phyloP scores from a whole-genome alignment of 2,888 invertebrate genomes.

The Diploptera punctata region DNA sequence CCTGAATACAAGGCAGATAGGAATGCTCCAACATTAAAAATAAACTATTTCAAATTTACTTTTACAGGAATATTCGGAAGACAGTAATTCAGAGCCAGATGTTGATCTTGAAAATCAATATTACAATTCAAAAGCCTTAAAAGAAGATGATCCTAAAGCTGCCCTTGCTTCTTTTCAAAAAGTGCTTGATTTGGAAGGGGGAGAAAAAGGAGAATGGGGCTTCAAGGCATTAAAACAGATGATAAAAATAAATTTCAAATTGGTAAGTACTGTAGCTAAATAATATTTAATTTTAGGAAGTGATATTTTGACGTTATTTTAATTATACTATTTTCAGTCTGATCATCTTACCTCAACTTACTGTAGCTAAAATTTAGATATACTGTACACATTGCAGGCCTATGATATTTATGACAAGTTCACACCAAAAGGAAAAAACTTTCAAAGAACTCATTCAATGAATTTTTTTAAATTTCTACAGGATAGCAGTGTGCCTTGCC shows the following conservation, averaged over 20 bases:
- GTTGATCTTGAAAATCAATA: constrained; percentile 99
- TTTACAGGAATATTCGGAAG: constrained; percentile 95
- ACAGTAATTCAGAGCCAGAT: constrained; percentile 98
- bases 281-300: too few relatives aligned
- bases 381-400: too few relatives aligned
- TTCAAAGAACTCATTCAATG: too few relatives aligned
- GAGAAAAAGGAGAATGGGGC: constrained; percentile 99
- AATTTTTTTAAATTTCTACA: too few relatives aligned
- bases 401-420: too few relatives aligned
- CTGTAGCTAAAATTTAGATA: too few relatives aligned
- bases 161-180: constrained; percentile 94
- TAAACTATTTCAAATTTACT: background rate
- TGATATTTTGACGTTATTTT: too few relatives aligned
- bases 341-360: too few relatives aligned
- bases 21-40: background rate
- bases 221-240: constrained; percentile 99
- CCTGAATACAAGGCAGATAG: background rate
- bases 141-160: constrained; percentile 93
- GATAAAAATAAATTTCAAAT: constrained; percentile 99
- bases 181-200: constrained; percentile 95
- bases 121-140: constrained; percentile 97
- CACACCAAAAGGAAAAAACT: too few relatives aligned
- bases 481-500: too few relatives aligned
- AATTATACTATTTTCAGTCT: too few relatives aligned
- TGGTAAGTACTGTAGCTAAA: too few relatives aligned